A percentile compares a stretch with the other conserved stretches of the same genome.
phyloP scores from a whole-genome alignment of 2,113 vertebrate species.

The Cygnus atratus region DNA sequence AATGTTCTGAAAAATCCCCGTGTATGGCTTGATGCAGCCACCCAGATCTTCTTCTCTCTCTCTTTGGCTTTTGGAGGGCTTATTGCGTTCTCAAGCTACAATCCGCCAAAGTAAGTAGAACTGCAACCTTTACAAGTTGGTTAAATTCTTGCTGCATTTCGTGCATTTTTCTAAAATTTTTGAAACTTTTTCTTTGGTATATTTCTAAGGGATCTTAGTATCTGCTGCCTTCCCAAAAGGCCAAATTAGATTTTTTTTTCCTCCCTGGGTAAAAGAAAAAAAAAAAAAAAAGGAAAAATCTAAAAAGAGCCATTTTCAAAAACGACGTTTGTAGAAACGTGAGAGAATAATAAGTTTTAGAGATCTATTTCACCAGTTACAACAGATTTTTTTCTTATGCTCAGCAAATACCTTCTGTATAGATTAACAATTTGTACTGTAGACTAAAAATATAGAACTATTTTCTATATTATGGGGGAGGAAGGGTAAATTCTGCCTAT shows the following conservation, averaged over 20 bases:
- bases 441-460: neutral
- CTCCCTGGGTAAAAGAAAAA: no score
- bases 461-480: neutral
- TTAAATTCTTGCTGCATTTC: neutral
- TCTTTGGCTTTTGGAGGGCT: slow-evolving; percentile 91
- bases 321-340: neutral
- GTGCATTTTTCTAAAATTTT: neutral
- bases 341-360: neutral
- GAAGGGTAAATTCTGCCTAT: neutral
- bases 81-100: slow-evolving; percentile 92
- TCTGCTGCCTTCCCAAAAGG: neutral
- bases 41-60: slow-evolving; percentile 94
- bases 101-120: slow-evolving; percentile 79
- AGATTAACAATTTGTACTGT: neutral
- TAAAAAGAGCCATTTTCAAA: neutral
- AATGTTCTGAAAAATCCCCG: slow-evolving; percentile 79
- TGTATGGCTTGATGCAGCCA: slow-evolving; percentile 92
- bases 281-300: no score
- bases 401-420: neutral
- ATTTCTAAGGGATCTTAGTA: neutral
- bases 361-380: neutral
- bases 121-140: neutral
- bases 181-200: neutral
- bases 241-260: neutral
- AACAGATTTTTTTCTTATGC: neutral